Evolutionary conservation across 2,888 invertebrate genomes (phyloP).

Genomic region (Neelides folsomi): DNA sequence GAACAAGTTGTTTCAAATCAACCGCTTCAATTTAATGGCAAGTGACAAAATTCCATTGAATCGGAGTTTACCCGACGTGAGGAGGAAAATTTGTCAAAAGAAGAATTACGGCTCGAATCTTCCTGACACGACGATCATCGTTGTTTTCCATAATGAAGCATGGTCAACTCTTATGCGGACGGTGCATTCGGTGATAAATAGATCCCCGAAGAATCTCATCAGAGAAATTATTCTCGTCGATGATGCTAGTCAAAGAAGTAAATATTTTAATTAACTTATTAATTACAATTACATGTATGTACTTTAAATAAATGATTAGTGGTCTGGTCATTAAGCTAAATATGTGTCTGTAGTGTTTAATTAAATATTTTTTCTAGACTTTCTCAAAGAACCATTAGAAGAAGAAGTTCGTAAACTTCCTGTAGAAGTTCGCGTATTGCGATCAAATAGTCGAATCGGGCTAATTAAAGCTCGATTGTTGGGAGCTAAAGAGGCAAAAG

Average conservation of each 20-base stretch:
- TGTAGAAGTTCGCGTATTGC: slow-evolving; percentile 51
- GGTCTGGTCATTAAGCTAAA: too few relatives aligned
- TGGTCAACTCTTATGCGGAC: slow-evolving; percentile 89
- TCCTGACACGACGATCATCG: slow-evolving; percentile 79
- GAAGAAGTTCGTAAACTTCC: slow-evolving; percentile 49
- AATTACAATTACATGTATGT: not conserved
- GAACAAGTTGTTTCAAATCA: slow-evolving; percentile 65
- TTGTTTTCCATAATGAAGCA: slow-evolving; percentile 98
- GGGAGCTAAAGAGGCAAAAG: slow-evolving; percentile 58
- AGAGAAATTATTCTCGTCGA: slow-evolving; percentile 77
- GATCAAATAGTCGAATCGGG: slow-evolving; percentile 56
- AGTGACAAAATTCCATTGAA: slow-evolving; percentile 78
- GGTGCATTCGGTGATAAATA: slow-evolving; percentile 79
- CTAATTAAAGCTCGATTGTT: slow-evolving; percentile 67
- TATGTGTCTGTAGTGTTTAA: not conserved
- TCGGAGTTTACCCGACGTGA: slow-evolving; percentile 66
- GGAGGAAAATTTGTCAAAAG: slow-evolving; percentile 45
- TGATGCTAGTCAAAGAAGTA: slow-evolving; percentile 74
- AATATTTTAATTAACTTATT: slow-evolving; percentile 16
- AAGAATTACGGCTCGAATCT: slow-evolving; percentile 37
- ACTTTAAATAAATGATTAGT: not conserved
- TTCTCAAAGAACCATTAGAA: slow-evolving; percentile 51
- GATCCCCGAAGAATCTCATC: slow-evolving; percentile 65
- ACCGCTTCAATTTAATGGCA: slow-evolving; percentile 74
- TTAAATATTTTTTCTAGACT: slow-evolving; percentile 40